Conservation (phyloP, 2,888 invertebrate species). For the Deroplatys truncata region DNA sequence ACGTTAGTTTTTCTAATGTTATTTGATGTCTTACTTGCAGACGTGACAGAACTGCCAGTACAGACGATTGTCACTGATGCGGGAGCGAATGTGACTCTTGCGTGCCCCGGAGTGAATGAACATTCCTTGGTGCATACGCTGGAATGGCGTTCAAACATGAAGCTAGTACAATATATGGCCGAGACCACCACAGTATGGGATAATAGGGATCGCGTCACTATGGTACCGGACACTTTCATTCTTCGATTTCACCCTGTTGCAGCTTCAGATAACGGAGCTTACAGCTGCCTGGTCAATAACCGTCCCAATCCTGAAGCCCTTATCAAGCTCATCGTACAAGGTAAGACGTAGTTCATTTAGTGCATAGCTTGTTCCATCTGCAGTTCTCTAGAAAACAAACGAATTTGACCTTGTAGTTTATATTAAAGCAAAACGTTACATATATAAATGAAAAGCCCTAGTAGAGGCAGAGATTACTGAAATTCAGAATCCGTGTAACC, state of each 20-base stretch:
- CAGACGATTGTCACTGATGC: constrained; percentile 59
- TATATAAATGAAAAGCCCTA: too few species aligned
- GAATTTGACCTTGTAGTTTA: too few species aligned
- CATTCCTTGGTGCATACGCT: constrained; percentile 59
- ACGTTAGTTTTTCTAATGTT: neutral
- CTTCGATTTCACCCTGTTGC: constrained; percentile 59
- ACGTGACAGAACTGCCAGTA: constrained; percentile 55
- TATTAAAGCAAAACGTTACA: too few species aligned
- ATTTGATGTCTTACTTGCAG: constrained; percentile 46
- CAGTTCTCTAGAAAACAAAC: too few species aligned
- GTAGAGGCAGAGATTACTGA: too few species aligned
- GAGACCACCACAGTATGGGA: constrained; percentile 52
- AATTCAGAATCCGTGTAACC: too few species aligned
- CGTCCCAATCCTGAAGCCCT: constrained; percentile 62
- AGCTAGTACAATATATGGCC: constrained; percentile 51
- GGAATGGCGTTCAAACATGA: constrained; percentile 55
- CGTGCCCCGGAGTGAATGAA: constrained; percentile 65
- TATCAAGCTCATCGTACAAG: constrained; percentile 62
- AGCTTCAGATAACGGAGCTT: constrained; percentile 61
- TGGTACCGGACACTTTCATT: constrained; percentile 57
- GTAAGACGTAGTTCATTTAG: constrained; percentile 45
- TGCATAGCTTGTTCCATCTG: too few species aligned
- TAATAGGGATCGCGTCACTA: constrained; percentile 53
- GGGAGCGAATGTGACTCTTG: constrained; percentile 60
- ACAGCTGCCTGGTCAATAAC: constrained; percentile 65